phyloP scores from a whole-genome alignment of 2,113 vertebrate species.

The Puma concolor region DNA sequence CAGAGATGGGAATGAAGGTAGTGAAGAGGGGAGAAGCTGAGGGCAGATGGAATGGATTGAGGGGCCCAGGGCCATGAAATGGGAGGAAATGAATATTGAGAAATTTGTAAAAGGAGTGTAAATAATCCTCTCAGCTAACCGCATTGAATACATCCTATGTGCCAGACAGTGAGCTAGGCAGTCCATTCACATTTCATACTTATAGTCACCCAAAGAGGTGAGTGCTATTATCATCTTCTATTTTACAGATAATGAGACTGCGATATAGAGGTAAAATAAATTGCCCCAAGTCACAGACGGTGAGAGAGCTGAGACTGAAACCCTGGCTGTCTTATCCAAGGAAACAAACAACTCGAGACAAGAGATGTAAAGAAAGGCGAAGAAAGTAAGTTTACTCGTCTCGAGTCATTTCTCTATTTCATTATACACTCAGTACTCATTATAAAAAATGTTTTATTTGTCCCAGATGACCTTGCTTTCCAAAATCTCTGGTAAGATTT shows the following conservation, averaged over 20 bases:
- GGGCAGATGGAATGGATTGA: not conserved
- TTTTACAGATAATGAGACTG: not conserved
- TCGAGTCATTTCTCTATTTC: not conserved
- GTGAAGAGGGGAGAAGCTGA: not conserved
- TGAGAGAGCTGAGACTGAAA: not conserved
- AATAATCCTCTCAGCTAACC: not conserved
- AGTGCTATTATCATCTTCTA: not conserved
- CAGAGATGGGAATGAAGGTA: not conserved
- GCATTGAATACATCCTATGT: not conserved
- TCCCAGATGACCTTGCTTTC: not conserved
- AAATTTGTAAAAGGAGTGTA: not conserved
- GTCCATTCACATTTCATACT: not conserved
- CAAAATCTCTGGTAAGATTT: not conserved
- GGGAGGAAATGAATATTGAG: not conserved
- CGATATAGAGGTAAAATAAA: not conserved
- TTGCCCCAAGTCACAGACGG: not conserved
- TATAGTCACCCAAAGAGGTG: not conserved
- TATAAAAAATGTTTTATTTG: not conserved
- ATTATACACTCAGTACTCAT: not conserved
- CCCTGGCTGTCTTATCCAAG: not conserved
- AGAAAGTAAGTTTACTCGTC: not conserved
- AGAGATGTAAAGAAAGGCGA: not conserved
- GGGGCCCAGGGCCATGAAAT: not conserved
- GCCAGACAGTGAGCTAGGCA: not conserved
- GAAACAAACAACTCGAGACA: not conserved